phyloP scores from a whole-genome alignment of 2,113 vertebrate genomes.

The Cyprinus carpio region DNA sequence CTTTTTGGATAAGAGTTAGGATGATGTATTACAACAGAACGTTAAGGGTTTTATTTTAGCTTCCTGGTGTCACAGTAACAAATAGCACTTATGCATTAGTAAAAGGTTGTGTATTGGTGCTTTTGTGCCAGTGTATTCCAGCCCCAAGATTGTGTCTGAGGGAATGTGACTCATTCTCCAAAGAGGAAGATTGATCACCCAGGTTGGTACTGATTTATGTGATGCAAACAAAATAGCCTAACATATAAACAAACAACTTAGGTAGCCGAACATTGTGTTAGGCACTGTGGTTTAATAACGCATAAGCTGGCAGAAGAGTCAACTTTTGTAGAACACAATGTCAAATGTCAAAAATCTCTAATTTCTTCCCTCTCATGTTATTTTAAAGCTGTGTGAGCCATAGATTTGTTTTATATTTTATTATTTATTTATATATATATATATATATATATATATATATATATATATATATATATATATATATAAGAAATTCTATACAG shows the following conservation, averaged over 20 bases:
- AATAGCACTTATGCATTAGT: not conserved
- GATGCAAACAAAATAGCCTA: conserved; percentile 4
- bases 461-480: too few species aligned
- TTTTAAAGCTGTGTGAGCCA: not conserved
- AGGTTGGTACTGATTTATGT: conserved; percentile 27
- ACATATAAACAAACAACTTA: not conserved
- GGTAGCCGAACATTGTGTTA: not conserved
- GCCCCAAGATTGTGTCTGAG: not conserved
- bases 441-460: too few species aligned
- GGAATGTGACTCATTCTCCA: not conserved
- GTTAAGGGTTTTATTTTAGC: not conserved
- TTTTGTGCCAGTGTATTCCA: conserved; percentile 10
- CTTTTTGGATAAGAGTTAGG: not conserved
- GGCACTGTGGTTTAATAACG: not conserved
- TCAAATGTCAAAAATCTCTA: not conserved
- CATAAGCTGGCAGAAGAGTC: not conserved
- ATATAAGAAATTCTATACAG: too few species aligned
- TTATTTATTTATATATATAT: too few species aligned
- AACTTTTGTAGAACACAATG: not conserved
- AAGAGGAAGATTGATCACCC: conserved; percentile 32
- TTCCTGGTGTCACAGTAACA: not conserved
- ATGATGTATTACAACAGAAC: not conserved
- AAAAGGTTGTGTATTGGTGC: not conserved
- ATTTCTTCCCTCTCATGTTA: not conserved
- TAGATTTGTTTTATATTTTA: too few species aligned